A percentile compares a stretch with the other conserved stretches of the same genome.
phyloP scores from a whole-genome alignment of 2,113 vertebrate genomes.

The Danio rerio region GRCz12tu NC_133191.1:12779001-12779500 shows the following conservation, averaged over 20 bases:
- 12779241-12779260: background rate
- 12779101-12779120: slow-evolving; percentile 71
- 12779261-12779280: background rate
- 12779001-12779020: slow-evolving; percentile 9
- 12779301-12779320: background rate
- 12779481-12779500: background rate
- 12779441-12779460: background rate
- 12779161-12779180: slow-evolving; percentile 51
- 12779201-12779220: slow-evolving; percentile 47
- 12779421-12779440: background rate
- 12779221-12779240: slow-evolving; percentile 7
- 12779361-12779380: slow-evolving; percentile 20
- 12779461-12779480: background rate
- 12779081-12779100: slow-evolving; percentile 37
- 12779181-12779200: slow-evolving; percentile 7
- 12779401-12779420: background rate
- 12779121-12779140: slow-evolving; percentile 73
- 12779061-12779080: slow-evolving; percentile 35
- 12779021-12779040: slow-evolving; percentile 54
- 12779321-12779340: slow-evolving; percentile 20
- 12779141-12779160: slow-evolving; percentile 66
- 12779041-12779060: slow-evolving; percentile 55
- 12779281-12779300: slow-evolving; percentile 9
- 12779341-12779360: slow-evolving; percentile 16
- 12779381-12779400: background rate